Conservation (phyloP, 2,113 vertebrate genomes). For the Colius striatus region DNA sequence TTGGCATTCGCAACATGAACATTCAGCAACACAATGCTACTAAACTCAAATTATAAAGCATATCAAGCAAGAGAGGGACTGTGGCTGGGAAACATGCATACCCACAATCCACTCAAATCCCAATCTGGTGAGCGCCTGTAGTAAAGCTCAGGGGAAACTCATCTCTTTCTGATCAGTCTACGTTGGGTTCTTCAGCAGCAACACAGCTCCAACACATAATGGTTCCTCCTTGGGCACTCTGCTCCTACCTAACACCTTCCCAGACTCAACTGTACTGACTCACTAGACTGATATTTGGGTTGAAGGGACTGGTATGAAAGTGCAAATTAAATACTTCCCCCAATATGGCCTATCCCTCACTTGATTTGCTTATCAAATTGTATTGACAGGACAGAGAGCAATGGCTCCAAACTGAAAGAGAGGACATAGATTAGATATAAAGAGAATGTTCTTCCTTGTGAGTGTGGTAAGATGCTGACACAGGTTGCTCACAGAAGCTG, state of each 20-base stretch:
- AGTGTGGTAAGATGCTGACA: too few relatives aligned
- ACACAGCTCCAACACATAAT: background rate
- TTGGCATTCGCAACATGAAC: background rate
- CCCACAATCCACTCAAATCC: too few relatives aligned
- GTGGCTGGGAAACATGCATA: too few relatives aligned
- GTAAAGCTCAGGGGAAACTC: background rate
- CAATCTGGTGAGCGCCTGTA: accelerated
- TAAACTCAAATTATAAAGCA: background rate
- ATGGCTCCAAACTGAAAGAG: too few relatives aligned
- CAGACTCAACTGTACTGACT: accelerated
- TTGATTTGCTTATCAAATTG: background rate
- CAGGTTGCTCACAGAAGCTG: too few relatives aligned
- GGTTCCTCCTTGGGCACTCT: background rate
- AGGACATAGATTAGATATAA: too few relatives aligned
- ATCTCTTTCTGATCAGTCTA: too few relatives aligned
- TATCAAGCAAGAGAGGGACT: too few relatives aligned
- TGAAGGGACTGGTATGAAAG: background rate
- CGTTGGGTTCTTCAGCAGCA: background rate
- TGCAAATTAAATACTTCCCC: background rate
- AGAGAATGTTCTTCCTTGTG: too few relatives aligned
- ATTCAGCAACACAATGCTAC: accelerated
- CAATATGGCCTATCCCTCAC: accelerated
- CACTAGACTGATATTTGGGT: too few relatives aligned
- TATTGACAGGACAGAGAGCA: too few relatives aligned
- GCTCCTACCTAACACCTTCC: background rate